These are phyloP conservation scores for Deilephila elpenor DNA, from an alignment of 2,888 invertebrate species.

Conservation along the genomic window DNA sequence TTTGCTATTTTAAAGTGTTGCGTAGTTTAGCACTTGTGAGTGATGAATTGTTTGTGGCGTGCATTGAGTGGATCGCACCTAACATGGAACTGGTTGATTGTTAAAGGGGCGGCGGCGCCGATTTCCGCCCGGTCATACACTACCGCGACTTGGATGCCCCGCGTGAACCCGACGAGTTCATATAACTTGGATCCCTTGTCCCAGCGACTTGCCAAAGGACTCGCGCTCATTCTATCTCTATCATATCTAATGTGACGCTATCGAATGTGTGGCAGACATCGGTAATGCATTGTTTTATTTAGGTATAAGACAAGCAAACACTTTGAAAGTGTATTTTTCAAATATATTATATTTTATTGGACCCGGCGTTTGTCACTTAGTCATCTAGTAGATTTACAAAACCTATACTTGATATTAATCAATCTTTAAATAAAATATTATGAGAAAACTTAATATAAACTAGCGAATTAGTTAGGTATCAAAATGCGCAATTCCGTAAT, in stretches of 20 bases:
- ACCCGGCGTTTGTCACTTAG: slow-evolving; percentile 23
- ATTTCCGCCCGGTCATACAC: slow-evolving; percentile 95
- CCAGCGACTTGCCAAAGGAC: slow-evolving; percentile 53
- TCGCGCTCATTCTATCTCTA: slow-evolving; percentile 12
- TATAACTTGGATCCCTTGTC: slow-evolving; percentile 76
- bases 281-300: slow-evolving; percentile 32
- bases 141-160: slow-evolving; percentile 97
- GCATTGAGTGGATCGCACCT: slow-evolving; percentile 46
- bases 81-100: slow-evolving; percentile 71
- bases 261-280: slow-evolving; percentile 26
- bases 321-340: slow-evolving; percentile 29
- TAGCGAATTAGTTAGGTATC: no score
- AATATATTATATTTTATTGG: slow-evolving; percentile 32
- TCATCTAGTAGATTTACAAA: no score
- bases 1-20: slow-evolving; percentile 31
- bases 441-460: no score
- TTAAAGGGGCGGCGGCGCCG: slow-evolving; percentile 90
- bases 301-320: slow-evolving; percentile 25
- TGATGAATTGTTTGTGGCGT: slow-evolving; percentile 48
- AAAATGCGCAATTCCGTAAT: no score
- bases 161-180: slow-evolving; percentile 94
- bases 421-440: no score
- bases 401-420: no score
- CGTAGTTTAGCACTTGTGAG: slow-evolving; percentile 44
- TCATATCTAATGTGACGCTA: slow-evolving; percentile 22